phyloP scores from a whole-genome alignment of 2,797 vertebrate genomes.

The Margarornis squamiger region DNA sequence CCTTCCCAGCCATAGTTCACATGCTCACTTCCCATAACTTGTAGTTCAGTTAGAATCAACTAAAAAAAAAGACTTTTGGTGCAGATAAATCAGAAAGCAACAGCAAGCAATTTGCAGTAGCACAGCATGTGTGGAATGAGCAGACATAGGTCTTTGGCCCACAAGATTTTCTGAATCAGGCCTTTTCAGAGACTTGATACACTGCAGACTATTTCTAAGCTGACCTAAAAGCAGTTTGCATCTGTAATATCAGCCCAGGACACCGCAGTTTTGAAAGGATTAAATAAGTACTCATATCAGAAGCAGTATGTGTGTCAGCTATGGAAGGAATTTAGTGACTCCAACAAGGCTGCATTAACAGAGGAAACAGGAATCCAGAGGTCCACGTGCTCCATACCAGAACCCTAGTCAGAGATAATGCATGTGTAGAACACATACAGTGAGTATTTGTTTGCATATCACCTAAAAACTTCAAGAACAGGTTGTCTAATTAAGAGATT shows the following conservation, averaged over 20 bases:
- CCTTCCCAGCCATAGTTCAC: not conserved
- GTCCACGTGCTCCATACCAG: not conserved
- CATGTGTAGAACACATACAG: not conserved
- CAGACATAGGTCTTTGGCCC: not conserved
- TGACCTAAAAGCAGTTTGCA: not conserved
- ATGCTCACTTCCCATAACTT: not conserved
- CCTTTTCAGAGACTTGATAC: not conserved
- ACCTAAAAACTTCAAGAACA: not conserved
- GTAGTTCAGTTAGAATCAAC: not conserved
- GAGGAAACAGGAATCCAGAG: not conserved
- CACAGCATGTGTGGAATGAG: not conserved
- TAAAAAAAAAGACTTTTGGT: not conserved
- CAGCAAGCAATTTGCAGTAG: not conserved
- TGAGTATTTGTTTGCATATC: not conserved
- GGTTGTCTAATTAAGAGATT: not conserved
- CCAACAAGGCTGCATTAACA: not conserved
- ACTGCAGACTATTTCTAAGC: not conserved
- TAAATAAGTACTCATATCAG: not conserved
- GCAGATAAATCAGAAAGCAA: not conserved
- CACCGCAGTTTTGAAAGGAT: not conserved
- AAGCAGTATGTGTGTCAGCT: fast-evolving
- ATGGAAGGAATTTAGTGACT: not conserved
- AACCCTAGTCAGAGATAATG: not conserved
- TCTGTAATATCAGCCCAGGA: not conserved
- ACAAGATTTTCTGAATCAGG: not conserved